Base-by-base conservation (phyloP, 2,888 invertebrate species). In the Caenorhabditis imperialis region DNA sequence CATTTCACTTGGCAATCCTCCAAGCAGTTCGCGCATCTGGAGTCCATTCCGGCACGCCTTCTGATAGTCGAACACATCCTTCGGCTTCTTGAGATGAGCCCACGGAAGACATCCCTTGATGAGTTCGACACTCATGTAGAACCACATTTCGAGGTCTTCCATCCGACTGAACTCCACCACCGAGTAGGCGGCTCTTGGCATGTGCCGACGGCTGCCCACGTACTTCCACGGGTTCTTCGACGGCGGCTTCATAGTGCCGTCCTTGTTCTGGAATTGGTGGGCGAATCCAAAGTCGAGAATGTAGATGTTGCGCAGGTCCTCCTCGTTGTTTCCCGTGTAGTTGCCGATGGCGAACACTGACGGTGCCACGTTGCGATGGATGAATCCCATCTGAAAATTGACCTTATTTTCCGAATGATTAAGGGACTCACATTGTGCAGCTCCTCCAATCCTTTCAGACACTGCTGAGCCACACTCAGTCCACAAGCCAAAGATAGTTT, bases 61-160 rank as follows among this genome's bases (percentile, higher is more conserved):
- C 51, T 80, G 80, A 27, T 75, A 76, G 48, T 78, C 78, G 53
- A 71, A 72, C 23, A 80, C 76, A 12, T 76, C 65, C 60, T 80
- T 80, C 14, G 78, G 58, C 25, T 72, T 69, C 73, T 74, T 65
- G 33, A 70, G 57, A 57, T 77, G 73, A 5, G 75, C 80, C 80
- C 80, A 80, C 8, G 80, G 80, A 16, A 80, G 70, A 37, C 75
- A 72, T 23, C 80, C 80, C 35, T 78, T 80, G 53, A 78, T 50
- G 33, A 80, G 48, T 35, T 80, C 80, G 20, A 80, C 78, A 23
- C 61, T 72, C 78, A 78, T 70, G 57, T 80, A 80, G 51, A 75
- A 75, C 80, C 80, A 80, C 77, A 78, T 78, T 62, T 80, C 80
- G 22, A 80, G 44, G 38, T 80, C 80, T 40, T 80, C 80, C 62